Percentiles rank a stretch among this genome's conserved stretches.
Conservation (phyloP, 2,888 invertebrate genomes). For the Amiota communis region DNA sequence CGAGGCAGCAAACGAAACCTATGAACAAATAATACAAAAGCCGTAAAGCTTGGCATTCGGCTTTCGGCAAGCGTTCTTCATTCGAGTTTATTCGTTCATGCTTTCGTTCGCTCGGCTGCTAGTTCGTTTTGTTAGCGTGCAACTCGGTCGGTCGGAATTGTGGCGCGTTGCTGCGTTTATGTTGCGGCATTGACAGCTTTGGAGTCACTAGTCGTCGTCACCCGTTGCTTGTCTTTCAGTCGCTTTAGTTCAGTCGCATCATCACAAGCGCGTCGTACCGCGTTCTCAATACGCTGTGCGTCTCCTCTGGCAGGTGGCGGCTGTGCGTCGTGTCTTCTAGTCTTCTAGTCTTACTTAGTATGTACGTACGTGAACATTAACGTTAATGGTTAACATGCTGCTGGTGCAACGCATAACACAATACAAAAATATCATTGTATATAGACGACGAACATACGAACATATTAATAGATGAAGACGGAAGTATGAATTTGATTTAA, state of each 20-base stretch:
- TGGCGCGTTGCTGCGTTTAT: background rate
- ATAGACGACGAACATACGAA: no score
- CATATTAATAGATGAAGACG: no score
- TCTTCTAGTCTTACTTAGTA: background rate
- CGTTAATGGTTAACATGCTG: background rate
- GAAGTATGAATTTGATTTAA: no score
- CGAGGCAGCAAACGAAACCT: no score
- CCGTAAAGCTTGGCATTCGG: no score
- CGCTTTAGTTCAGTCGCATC: constrained; percentile 21
- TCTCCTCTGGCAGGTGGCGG: constrained; percentile 10
- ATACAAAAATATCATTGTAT: background rate
- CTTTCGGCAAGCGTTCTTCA: no score
- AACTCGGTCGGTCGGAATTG: constrained; percentile 31
- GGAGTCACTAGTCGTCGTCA: background rate
- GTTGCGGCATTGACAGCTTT: no score
- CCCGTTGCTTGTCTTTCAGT: background rate
- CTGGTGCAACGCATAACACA: background rate
- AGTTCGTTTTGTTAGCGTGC: background rate
- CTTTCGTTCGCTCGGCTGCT: background rate
- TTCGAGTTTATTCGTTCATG: no score
- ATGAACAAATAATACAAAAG: no score
- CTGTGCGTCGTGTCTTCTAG: background rate
- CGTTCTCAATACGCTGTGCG: constrained; percentile 14
- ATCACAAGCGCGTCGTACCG: constrained; percentile 12
- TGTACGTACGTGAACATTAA: background rate